These are phyloP conservation scores for Aegotheles bennettii DNA, from an alignment of 2,113 vertebrate genomes.

Conservation along the genomic window DNA sequence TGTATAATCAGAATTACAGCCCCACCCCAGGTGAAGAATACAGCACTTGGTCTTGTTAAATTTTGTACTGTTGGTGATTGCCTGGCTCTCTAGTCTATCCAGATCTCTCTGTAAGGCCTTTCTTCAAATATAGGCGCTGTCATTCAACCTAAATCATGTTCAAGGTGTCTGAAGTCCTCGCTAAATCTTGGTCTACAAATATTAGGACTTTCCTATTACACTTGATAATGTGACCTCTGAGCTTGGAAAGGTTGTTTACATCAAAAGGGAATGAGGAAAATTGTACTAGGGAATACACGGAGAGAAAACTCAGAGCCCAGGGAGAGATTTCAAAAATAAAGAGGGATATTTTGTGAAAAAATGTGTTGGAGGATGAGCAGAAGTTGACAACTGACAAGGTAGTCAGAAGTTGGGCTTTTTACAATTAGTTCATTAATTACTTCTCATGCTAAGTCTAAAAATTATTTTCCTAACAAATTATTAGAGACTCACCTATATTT, in stretches of 20 bases:
- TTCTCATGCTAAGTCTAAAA: not conserved
- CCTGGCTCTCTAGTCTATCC: not conserved
- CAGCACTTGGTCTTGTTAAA: too few species aligned
- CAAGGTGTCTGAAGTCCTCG: not conserved
- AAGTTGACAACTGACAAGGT: accelerated
- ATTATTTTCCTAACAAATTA: not conserved
- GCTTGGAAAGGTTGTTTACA: not conserved
- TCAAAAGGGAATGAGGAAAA: not conserved
- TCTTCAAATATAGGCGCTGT: not conserved
- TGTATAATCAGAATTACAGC: not conserved
- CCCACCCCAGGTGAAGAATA: not conserved
- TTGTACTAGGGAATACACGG: not conserved
- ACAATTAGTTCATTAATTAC: not conserved
- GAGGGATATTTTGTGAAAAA: not conserved
- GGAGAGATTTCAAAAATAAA: accelerated
- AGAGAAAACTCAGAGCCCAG: not conserved
- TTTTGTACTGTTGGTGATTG: too few species aligned
- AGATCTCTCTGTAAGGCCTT: not conserved
- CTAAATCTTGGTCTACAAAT: not conserved
- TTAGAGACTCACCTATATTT: not conserved
- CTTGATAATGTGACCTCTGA: not conserved
- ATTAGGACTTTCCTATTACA: not conserved
- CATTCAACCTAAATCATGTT: not conserved
- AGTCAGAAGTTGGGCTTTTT: accelerated
- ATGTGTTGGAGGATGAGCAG: not conserved